phyloP scores from a whole-genome alignment of 2,888 invertebrate species.

The Teleogryllus oceanicus region DNA sequence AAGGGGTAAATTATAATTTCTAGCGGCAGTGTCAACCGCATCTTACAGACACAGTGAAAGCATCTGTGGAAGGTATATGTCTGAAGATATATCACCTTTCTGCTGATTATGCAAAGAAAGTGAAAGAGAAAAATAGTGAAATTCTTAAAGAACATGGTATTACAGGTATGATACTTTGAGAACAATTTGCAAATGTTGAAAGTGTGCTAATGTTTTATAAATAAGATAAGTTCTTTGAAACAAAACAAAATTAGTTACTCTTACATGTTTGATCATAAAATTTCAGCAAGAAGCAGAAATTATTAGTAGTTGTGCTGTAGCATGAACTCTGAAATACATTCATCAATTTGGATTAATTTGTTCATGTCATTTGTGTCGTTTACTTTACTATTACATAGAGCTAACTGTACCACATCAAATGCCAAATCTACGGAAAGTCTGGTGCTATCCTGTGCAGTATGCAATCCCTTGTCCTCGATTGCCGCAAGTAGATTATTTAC shows the following conservation, averaged over 20 bases:
- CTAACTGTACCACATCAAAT: slow-evolving; percentile 50
- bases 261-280: background rate
- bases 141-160: slow-evolving; percentile 86
- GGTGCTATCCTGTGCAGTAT: slow-evolving; percentile 93
- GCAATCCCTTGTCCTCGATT: slow-evolving; percentile 74
- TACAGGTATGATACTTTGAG: slow-evolving; percentile 44
- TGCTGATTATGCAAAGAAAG: slow-evolving; percentile 86
- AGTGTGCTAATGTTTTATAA: too few species aligned
- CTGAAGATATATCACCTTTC: slow-evolving; percentile 89
- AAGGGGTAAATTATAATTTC: slow-evolving; percentile 40
- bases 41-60: slow-evolving; percentile 88
- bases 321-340: too few species aligned
- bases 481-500: slow-evolving; percentile 80
- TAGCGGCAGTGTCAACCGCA: slow-evolving; percentile 92
- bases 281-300: too few species aligned
- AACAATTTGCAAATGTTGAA: background rate
- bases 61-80: slow-evolving; percentile 93
- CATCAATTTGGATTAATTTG: too few species aligned
- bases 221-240: background rate
- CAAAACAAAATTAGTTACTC: background rate
- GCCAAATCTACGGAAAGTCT: slow-evolving; percentile 79
- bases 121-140: slow-evolving; percentile 79
- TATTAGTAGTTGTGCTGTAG: too few species aligned
- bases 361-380: background rate
- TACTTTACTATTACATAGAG: slow-evolving; percentile 38